These are phyloP conservation scores for Isurus oxyrinchus DNA, from an alignment of 2,113 vertebrate genomes.

Conservation along the genomic window DNA sequence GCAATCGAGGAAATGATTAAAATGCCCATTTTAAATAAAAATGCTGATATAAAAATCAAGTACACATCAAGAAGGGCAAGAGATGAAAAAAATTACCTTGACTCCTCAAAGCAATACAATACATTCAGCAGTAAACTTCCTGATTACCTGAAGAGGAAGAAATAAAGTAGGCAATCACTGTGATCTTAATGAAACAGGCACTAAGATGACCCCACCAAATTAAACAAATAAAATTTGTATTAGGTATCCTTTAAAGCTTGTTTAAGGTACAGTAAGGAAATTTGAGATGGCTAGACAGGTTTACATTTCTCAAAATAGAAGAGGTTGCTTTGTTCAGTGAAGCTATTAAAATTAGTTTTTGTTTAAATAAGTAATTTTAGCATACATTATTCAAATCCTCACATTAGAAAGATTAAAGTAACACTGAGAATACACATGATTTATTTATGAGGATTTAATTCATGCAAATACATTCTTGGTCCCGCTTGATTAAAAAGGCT, in stretches of 20 bases:
- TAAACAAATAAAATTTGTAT: background rate
- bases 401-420: background rate
- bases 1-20: background rate
- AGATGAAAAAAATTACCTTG: background rate
- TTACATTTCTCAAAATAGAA: background rate
- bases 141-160: background rate
- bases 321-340: background rate
- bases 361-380: background rate
- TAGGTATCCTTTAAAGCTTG: background rate
- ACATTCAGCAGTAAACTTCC: background rate
- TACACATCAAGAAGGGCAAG: background rate
- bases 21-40: background rate
- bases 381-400: conserved; percentile 18
- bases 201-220: background rate
- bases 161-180: background rate
- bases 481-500: background rate
- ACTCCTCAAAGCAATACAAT: background rate
- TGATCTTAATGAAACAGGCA: background rate
- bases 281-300: background rate
- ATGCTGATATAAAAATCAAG: background rate
- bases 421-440: background rate
- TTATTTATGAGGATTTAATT: conserved; percentile 9
- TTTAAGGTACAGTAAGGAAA: background rate
- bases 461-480: background rate
- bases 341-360: background rate